These are phyloP conservation scores for Siphonodentalium dalli DNA, from an alignment of 2,888 invertebrate genomes.

Conservation along the genomic window DNA sequence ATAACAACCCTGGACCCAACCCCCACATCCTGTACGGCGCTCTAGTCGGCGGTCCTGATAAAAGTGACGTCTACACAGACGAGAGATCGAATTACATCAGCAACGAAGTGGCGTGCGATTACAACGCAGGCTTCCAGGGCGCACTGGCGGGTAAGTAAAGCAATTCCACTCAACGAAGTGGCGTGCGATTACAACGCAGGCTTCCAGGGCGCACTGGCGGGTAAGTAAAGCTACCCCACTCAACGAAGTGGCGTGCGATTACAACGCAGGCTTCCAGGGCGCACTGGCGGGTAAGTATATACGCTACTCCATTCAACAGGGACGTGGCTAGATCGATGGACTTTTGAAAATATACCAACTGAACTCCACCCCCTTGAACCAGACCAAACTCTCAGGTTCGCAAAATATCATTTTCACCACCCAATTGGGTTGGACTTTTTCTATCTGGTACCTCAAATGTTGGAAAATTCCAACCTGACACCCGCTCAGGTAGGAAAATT, in stretches of 20 bases:
- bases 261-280: constrained; percentile 50
- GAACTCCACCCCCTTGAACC: too few species aligned
- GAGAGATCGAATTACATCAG: constrained; percentile 45
- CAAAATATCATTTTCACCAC: too few species aligned
- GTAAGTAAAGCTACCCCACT: too few species aligned
- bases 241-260: constrained; percentile 50
- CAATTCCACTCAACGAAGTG: too few species aligned
- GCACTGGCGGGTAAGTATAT: constrained; percentile 48
- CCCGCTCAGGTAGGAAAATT: too few species aligned
- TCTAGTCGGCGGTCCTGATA: constrained; percentile 47
- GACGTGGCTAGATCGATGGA: too few species aligned
- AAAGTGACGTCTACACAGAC: constrained; percentile 47
- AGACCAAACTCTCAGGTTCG: too few species aligned
- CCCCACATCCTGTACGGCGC: constrained; percentile 45
- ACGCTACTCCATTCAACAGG: too few species aligned
- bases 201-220: constrained; percentile 50
- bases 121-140: constrained; percentile 57
- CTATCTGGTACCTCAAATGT: too few species aligned
- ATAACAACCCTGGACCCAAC: constrained; percentile 32
- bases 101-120: constrained; percentile 56
- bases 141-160: constrained; percentile 52
- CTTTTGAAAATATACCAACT: too few species aligned
- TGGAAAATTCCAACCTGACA: too few species aligned
- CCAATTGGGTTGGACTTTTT: too few species aligned
- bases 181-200: constrained; percentile 51